Base-by-base conservation (phyloP, 2,888 invertebrate genomes). In the Cantharis rufa region DNA sequence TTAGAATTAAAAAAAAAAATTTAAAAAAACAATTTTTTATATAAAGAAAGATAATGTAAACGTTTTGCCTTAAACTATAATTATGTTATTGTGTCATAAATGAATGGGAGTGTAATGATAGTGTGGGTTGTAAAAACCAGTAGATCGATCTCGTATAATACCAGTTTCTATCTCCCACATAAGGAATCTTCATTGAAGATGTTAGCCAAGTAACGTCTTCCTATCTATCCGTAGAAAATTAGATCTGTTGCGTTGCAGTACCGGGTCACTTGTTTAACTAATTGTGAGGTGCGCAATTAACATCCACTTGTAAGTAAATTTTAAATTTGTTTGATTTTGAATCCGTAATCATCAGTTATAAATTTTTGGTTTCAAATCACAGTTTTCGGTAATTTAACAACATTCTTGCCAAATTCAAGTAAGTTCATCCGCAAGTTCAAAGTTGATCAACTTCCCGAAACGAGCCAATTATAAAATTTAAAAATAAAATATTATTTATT, bases 41-140 rank as follows among this genome's bases (percentile, higher is more conserved):
- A 5, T 0, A 21, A 21, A 21, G n/a, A n/a, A 48, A 48, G n/a
- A 48, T 48, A 48, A 48, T 48, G n/a, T n/a, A 9, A 48, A 48
- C n/a, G 48, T 48, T 48, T 48, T n/a, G 7, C 48, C 48, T n/a
- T 48, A 48, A 48, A 48, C n/a, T 1, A 48, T 48, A 48, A 48
- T 48, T 70, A 18, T 70, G 61, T 70, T 16, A 70, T 61, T 15
- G 70, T 61, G 32, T 61, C 71, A 64, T 63, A 24, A 66, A 15
- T 66, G 64, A 66, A 70, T 70, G 74, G 74, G 74, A 28, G 70
- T 70, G 15, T 69, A 70, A 63, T 64, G 62, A 32, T 69, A 24
- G 62, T 70, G 74, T 74, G 27, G 74, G 74, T 63, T 70, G 74
- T 74, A 27, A 48, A 48, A 74, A 74, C 63, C 62, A 64, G 74